phyloP scores from a whole-genome alignment of 1,140 invertebrate species.

The Aleiodes sp. region DNA sequence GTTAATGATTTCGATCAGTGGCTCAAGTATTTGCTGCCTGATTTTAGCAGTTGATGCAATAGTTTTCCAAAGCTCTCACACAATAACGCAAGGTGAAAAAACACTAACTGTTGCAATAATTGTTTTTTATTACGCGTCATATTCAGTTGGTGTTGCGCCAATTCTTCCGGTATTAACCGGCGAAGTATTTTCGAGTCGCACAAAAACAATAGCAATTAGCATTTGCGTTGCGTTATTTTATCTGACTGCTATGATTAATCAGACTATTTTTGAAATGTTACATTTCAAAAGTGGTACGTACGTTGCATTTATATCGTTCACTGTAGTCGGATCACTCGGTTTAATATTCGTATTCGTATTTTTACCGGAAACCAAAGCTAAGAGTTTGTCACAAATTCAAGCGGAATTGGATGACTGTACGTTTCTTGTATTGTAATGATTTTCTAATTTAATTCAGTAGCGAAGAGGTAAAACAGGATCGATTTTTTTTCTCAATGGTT shows the following conservation, averaged over 20 bases:
- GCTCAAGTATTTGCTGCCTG: constrained; percentile 37
- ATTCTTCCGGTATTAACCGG: constrained; percentile 38
- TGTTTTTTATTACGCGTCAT: constrained; percentile 36
- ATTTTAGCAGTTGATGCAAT: constrained; percentile 28
- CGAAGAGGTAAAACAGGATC: constrained; percentile 23
- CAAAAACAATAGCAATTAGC: constrained; percentile 28
- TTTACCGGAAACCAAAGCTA: constrained; percentile 44
- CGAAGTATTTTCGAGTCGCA: constrained; percentile 38
- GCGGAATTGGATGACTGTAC: constrained; percentile 29
- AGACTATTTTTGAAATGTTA: constrained; percentile 24
- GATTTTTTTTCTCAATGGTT: too few species aligned
- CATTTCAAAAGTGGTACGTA: constrained; percentile 19
- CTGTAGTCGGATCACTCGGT: constrained; percentile 31
- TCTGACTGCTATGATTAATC: constrained; percentile 30
- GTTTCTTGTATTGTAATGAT: constrained; percentile 1
- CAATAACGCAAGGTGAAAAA: background rate
- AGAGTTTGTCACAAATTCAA: constrained; percentile 45
- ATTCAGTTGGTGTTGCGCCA: constrained; percentile 38
- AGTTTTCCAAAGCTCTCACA: background rate
- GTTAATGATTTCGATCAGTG: constrained; percentile 26
- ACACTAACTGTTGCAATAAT: constrained; percentile 23
- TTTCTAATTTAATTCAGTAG: background rate
- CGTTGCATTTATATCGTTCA: constrained; percentile 32
- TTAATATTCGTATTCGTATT: constrained; percentile 34
- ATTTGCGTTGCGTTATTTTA: constrained; percentile 34